These are phyloP conservation scores for Drosophila tanythrix DNA, from an alignment of 2,888 invertebrate genomes.

Conservation along the genomic window DNA sequence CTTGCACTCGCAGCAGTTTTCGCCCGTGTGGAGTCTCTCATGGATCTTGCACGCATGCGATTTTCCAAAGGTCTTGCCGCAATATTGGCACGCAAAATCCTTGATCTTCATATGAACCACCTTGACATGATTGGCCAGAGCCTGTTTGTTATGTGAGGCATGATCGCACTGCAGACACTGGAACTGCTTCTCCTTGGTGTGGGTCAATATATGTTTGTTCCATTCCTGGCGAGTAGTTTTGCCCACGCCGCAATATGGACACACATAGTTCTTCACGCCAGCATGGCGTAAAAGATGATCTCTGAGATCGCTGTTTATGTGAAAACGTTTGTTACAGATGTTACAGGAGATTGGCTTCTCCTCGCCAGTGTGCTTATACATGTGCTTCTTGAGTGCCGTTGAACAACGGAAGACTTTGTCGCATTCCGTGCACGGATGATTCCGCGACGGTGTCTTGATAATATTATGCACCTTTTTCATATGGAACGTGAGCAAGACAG, in stretches of 20 bases:
- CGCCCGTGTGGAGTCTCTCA: slow-evolving; percentile 80
- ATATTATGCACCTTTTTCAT: slow-evolving; percentile 76
- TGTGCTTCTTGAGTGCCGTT: slow-evolving; percentile 82
- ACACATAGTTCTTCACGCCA: slow-evolving; percentile 83
- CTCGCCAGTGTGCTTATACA: slow-evolving; percentile 83
- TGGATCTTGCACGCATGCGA: slow-evolving; percentile 80
- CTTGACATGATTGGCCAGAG: slow-evolving; percentile 78
- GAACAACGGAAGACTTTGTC: slow-evolving; percentile 83
- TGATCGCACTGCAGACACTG: slow-evolving; percentile 79
- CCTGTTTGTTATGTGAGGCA: slow-evolving; percentile 81
- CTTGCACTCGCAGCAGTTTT: slow-evolving; percentile 81
- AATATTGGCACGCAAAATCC: slow-evolving; percentile 81
- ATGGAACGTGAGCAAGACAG: slow-evolving; percentile 77
- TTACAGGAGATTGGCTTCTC: slow-evolving; percentile 81
- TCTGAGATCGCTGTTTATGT: slow-evolving; percentile 81
- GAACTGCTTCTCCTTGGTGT: slow-evolving; percentile 82
- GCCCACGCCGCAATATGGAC: slow-evolving; percentile 82
- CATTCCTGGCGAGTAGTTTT: slow-evolving; percentile 83
- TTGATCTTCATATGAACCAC: slow-evolving; percentile 82
- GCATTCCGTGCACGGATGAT: slow-evolving; percentile 80
- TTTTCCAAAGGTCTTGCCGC: slow-evolving; percentile 82
- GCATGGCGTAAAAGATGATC: slow-evolving; percentile 83
- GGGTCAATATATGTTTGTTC: slow-evolving; percentile 82
- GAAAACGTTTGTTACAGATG: slow-evolving; percentile 81
- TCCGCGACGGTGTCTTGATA: slow-evolving; percentile 58